These are phyloP conservation scores for Drosophila nigritarsus DNA, from an alignment of 2,888 invertebrate species.

Conservation along the genomic window DNA sequence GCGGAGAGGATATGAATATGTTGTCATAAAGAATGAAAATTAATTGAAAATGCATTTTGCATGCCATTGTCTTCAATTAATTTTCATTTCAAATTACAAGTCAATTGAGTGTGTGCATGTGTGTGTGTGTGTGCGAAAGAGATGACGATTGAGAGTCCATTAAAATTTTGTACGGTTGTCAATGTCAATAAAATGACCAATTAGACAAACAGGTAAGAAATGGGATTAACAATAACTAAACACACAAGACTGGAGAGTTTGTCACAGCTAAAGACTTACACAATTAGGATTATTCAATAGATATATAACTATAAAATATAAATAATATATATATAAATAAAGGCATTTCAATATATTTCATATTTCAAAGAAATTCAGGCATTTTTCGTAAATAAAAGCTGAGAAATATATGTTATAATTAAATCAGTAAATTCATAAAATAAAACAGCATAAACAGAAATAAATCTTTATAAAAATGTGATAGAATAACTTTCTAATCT, in stretches of 20 bases:
- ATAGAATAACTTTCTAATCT: background rate
- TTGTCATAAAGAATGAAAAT: constrained; percentile 67
- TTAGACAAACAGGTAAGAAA: background rate
- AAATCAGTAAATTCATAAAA: background rate
- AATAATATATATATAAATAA: background rate
- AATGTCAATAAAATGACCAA: constrained; percentile 2
- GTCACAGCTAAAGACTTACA: background rate
- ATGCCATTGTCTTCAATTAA: constrained; percentile 78
- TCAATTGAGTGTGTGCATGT: constrained; percentile 22
- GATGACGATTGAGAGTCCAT: constrained; percentile 2
- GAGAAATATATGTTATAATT: no score
- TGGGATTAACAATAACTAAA: background rate
- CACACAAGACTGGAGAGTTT: background rate
- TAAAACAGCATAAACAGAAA: background rate
- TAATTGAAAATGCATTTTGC: constrained; percentile 77
- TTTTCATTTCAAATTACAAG: constrained; percentile 65
- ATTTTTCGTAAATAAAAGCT: background rate
- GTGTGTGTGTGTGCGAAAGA: background rate
- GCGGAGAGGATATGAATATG: constrained; percentile 34
- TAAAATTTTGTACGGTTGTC: constrained; percentile 15
- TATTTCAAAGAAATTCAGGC: background rate
- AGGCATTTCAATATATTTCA: background rate
- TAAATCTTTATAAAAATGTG: no score
- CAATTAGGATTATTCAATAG: background rate
- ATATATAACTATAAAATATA: background rate